Evolutionary conservation across 1,140 invertebrate species (phyloP).

Genomic region (Listronotus oregonensis): DNA sequence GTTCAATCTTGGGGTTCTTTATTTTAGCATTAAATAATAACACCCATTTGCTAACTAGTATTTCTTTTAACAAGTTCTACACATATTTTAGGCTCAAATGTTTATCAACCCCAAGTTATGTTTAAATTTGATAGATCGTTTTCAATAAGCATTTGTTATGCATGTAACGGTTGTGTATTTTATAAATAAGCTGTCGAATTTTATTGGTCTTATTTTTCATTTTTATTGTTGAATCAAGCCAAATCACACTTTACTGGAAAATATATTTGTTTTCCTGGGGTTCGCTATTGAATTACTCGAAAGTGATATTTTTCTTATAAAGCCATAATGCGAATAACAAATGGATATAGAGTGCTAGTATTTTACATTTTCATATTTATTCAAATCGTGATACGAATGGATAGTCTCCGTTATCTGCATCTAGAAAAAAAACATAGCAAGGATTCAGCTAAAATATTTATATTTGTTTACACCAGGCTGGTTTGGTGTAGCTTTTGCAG

Average conservation of each 20-base stretch:
- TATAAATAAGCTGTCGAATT: conserved; percentile 45
- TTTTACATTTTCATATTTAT: conserved; percentile 2
- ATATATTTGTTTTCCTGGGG: conserved; percentile 14
- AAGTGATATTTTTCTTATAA: conserved; percentile 14
- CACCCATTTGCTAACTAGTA: too few species aligned
- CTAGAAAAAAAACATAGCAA: too few species aligned
- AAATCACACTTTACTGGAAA: conserved; percentile 30
- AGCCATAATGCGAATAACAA: conserved; percentile 23
- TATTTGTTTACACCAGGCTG: too few species aligned
- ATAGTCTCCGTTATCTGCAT: too few species aligned
- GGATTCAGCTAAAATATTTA: too few species aligned
- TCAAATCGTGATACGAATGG: too few species aligned
- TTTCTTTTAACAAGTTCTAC: too few species aligned
- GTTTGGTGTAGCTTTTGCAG: too few species aligned
- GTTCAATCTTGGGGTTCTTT: too few species aligned
- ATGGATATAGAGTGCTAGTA: conserved; percentile 1
- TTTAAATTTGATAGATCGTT: conserved; percentile 40
- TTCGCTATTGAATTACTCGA: conserved; percentile 13
- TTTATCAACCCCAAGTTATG: conserved; percentile 12
- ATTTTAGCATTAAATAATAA: too few species aligned
- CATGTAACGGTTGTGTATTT: conserved; percentile 39
- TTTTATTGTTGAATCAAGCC: conserved; percentile 39
- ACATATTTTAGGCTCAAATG: conserved; percentile 22
- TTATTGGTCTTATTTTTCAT: conserved; percentile 43
- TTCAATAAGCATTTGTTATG: conserved; percentile 43